Percentiles rank a stretch among this genome's conserved stretches.
Conservation (phyloP, 2,888 invertebrate genomes). For the Aphrophora alni region DNA sequence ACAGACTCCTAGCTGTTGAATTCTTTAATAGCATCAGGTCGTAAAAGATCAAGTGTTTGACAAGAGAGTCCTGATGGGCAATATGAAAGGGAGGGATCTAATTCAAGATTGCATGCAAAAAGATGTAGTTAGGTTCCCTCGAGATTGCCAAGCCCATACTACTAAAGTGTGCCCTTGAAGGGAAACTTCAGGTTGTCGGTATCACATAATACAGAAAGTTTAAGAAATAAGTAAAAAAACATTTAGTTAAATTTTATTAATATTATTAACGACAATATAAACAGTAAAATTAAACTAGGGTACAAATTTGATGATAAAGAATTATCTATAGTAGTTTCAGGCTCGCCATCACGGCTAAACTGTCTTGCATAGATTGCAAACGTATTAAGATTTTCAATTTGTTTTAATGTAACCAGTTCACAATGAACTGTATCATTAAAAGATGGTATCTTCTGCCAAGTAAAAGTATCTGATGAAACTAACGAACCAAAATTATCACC, state of each 20-base stretch:
- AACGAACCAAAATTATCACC: constrained; percentile 13
- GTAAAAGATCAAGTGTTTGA: too few species aligned
- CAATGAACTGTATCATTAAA: not conserved
- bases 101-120: too few species aligned
- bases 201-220: too few species aligned
- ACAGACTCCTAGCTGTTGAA: too few species aligned
- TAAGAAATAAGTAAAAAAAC: too few species aligned
- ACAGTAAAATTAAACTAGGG: not conserved
- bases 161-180: too few species aligned
- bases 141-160: too few species aligned
- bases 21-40: too few species aligned
- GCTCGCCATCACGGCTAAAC: constrained; percentile 10
- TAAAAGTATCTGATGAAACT: not conserved
- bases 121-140: too few species aligned
- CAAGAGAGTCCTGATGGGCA: too few species aligned
- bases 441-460: not conserved
- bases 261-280: not conserved
- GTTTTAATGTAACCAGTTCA: not conserved
- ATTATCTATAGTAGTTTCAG: not conserved
- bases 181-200: too few species aligned
- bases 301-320: not conserved
- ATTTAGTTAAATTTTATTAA: not conserved
- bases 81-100: too few species aligned
- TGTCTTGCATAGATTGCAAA: constrained; percentile 18
- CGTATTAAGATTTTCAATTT: constrained; percentile 15